phyloP scores from a whole-genome alignment of 2,113 vertebrate species.

The Hystrix brachyura region DNA sequence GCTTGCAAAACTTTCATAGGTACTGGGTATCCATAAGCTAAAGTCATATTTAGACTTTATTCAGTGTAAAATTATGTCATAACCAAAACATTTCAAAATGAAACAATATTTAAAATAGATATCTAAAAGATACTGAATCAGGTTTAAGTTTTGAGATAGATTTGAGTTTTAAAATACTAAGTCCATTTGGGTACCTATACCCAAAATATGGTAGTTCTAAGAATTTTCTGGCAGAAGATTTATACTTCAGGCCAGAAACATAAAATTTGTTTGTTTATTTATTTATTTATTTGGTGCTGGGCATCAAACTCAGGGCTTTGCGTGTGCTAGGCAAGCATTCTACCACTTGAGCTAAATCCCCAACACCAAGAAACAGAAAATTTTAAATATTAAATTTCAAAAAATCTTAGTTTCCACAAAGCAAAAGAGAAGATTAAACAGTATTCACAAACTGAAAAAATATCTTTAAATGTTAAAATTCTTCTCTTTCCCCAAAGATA shows the following conservation, averaged over 20 bases:
- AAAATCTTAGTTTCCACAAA: background rate
- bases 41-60: background rate
- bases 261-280: background rate
- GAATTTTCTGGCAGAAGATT: background rate
- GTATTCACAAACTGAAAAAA: background rate
- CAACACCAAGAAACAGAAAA: background rate
- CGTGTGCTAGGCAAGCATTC: too few relatives aligned
- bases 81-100: conserved; percentile 34
- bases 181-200: background rate
- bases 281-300: too few relatives aligned
- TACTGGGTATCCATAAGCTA: background rate
- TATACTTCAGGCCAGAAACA: background rate
- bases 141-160: background rate
- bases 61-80: conserved; percentile 16
- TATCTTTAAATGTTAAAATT: background rate
- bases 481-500: background rate
- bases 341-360: too few relatives aligned
- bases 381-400: conserved; percentile 30
- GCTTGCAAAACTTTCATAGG: background rate
- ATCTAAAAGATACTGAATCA: background rate
- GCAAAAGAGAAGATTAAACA: background rate
- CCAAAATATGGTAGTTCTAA: conserved; percentile 1
- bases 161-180: conserved; percentile 17
- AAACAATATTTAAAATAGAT: background rate
- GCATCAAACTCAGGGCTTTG: too few relatives aligned